phyloP scores from a whole-genome alignment of 2,797 vertebrate species.

The Thamnophis elegans region DNA sequence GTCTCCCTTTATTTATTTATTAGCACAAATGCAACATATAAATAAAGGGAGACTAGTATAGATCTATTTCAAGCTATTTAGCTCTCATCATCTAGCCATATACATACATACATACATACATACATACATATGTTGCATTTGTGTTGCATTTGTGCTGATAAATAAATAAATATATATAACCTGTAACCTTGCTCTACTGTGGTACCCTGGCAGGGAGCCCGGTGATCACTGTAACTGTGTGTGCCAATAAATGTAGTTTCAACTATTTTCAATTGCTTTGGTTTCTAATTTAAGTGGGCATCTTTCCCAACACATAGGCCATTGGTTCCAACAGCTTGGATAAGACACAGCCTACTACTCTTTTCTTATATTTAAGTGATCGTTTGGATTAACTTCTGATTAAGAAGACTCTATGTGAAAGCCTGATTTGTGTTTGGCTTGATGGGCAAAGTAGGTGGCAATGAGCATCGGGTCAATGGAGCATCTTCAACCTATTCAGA shows the following conservation, averaged over 20 bases:
- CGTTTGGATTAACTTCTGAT: not conserved
- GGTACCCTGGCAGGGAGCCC: not conserved
- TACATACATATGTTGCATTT: too few relatives aligned
- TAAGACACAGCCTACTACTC: not conserved
- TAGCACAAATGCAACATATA: too few relatives aligned
- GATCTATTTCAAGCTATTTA: too few relatives aligned
- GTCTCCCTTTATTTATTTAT: too few relatives aligned
- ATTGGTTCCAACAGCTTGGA: not conserved
- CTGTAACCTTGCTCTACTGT: not conserved
- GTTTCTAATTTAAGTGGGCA: not conserved
- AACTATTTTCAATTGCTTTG: not conserved
- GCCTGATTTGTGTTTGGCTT: not conserved
- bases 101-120: too few relatives aligned
- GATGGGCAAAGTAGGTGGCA: not conserved
- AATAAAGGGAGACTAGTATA: too few relatives aligned
- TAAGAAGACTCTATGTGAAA: not conserved
- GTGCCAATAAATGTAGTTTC: not conserved
- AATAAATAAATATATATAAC: not conserved
- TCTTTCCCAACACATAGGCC: not conserved
- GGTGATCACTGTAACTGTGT: not conserved
- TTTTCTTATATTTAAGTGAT: not conserved
- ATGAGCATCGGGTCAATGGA: not conserved
- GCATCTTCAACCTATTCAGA: not conserved
- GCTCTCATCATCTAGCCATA: too few relatives aligned
- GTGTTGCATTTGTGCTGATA: too few relatives aligned